Percentiles rank a stretch among this genome's conserved stretches.
These are phyloP conservation scores for Tanytarsus gracilentus DNA, from an alignment of 2,888 invertebrate genomes.

Conservation along the genomic window DNA sequence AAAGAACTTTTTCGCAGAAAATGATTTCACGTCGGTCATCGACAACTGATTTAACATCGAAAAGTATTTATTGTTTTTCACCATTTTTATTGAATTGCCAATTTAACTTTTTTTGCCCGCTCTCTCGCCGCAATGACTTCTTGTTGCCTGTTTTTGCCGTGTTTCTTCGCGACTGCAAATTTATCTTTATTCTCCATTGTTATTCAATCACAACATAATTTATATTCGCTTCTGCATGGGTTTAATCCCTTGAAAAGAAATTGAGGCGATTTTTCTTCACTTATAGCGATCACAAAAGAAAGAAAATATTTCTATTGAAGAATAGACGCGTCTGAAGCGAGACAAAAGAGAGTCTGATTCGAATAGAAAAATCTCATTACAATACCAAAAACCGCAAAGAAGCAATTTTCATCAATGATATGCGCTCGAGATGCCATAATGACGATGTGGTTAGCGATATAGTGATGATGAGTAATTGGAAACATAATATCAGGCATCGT, in stretches of 20 bases:
- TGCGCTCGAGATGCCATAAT: neutral
- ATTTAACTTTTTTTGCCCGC: neutral
- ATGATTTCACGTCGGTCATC: neutral
- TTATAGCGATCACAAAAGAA: too few relatives aligned
- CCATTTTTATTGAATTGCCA: slow-evolving; percentile 12
- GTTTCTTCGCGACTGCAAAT: neutral
- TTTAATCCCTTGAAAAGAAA: too few relatives aligned
- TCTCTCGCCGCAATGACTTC: neutral
- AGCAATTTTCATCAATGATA: too few relatives aligned
- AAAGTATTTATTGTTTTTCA: slow-evolving; percentile 12
- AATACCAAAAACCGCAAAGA: too few relatives aligned
- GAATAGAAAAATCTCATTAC: too few relatives aligned
- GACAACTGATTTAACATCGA: slow-evolving; percentile 9
- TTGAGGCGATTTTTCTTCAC: too few relatives aligned
- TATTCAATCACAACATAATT: slow-evolving; percentile 15
- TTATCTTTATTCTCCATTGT: slow-evolving; percentile 5
- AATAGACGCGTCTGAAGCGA: too few relatives aligned
- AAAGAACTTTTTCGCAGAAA: too few relatives aligned
- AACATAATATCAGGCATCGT: neutral
- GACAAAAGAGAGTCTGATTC: too few relatives aligned
- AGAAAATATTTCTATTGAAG: too few relatives aligned
- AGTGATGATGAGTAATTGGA: neutral
- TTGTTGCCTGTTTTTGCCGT: neutral
- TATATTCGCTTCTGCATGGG: slow-evolving; percentile 5
- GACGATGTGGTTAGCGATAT: neutral